Evolutionary conservation across 30 jellyfish, hydroid and myxozoan species (phyloP).

Genomic region (Pelagia noctiluca): DNA sequence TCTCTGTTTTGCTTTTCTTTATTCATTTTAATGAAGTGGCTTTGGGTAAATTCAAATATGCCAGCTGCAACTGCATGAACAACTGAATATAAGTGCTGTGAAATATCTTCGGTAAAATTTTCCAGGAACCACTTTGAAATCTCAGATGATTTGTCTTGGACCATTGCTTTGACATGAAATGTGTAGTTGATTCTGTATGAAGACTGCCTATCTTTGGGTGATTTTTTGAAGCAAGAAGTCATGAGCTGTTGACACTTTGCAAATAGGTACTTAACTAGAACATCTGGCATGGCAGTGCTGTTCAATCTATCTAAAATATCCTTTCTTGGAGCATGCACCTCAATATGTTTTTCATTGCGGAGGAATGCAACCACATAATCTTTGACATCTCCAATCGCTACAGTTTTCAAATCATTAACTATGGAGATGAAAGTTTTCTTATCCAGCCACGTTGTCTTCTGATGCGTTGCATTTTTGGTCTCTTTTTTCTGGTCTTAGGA

Average conservation of each 20-base stretch:
- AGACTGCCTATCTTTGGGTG: background rate
- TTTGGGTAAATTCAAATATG: too few relatives aligned
- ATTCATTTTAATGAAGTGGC: too few relatives aligned
- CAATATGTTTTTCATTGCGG: conserved; percentile 7
- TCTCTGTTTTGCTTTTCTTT: too few relatives aligned
- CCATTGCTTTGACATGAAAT: background rate
- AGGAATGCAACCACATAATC: background rate
- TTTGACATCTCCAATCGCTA: background rate
- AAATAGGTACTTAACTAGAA: background rate
- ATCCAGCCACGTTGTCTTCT: background rate
- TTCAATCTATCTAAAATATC: background rate
- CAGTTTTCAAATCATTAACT: background rate
- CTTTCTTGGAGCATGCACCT: conserved; percentile 7
- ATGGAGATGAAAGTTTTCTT: background rate
- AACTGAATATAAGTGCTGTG: too few relatives aligned
- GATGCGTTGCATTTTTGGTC: background rate
- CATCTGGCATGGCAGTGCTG: background rate
- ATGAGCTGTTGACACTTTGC: conserved; percentile 1
- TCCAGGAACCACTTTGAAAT: too few relatives aligned
- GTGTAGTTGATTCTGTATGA: background rate
- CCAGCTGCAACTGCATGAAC: too few relatives aligned
- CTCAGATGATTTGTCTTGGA: conserved; percentile 2
- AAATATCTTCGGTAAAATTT: too few relatives aligned
- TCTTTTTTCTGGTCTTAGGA: background rate
- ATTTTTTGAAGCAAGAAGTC: background rate